These are phyloP conservation scores for Patella vulgata DNA, from an alignment of 1,140 invertebrate genomes.

Conservation along the genomic window DNA sequence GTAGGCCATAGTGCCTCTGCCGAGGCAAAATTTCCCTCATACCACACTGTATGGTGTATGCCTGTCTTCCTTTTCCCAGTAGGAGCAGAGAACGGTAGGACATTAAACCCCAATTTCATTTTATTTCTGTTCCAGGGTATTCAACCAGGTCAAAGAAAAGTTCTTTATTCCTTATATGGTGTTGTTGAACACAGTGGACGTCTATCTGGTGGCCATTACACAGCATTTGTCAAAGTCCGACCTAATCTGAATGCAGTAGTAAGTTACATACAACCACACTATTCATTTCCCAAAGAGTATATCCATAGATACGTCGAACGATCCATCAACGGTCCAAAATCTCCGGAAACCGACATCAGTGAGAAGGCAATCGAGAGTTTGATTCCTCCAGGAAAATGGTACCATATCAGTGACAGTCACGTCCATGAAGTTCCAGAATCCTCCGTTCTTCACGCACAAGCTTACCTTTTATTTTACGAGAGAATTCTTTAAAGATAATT, in stretches of 20 bases:
- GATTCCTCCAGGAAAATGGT: slow-evolving; percentile 82
- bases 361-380: slow-evolving; percentile 51
- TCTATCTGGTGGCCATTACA: slow-evolving; percentile 92
- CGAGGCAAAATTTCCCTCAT: no score
- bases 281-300: slow-evolving; percentile 47
- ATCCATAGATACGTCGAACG: slow-evolving; percentile 40
- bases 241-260: slow-evolving; percentile 50
- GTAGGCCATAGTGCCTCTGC: no score
- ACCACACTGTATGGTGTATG: no score
- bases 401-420: slow-evolving; percentile 88
- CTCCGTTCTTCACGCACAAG: slow-evolving; percentile 85
- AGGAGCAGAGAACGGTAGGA: no score
- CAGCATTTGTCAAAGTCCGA: slow-evolving; percentile 81
- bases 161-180: slow-evolving; percentile 92
- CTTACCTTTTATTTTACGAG: slow-evolving; percentile 98
- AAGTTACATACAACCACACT: slow-evolving; percentile 56
- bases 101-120: no score
- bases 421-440: slow-evolving; percentile 84
- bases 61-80: no score
- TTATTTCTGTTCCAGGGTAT: slow-evolving; percentile 46
- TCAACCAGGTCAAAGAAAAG: slow-evolving; percentile 64
- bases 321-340: slow-evolving; percentile 20
- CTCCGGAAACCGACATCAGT: slow-evolving; percentile 30
- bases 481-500: slow-evolving; percentile 47
- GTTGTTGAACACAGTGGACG: slow-evolving; percentile 94